These are phyloP conservation scores for Phanerotoma sp. DNA, from an alignment of 2,888 invertebrate genomes.

Conservation along the genomic window DNA sequence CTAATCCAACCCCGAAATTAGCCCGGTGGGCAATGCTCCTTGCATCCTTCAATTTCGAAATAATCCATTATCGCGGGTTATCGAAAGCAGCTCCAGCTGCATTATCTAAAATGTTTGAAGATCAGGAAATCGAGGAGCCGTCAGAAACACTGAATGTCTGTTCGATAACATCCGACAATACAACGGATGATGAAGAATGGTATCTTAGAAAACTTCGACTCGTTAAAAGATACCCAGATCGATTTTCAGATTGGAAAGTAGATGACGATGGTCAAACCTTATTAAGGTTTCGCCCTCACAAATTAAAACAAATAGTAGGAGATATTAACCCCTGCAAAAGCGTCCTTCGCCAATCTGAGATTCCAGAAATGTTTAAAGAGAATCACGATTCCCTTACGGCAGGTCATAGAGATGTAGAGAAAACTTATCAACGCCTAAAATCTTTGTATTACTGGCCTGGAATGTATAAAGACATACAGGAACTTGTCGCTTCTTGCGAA, in stretches of 20 bases:
- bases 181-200: slow-evolving; percentile 22
- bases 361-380: background rate
- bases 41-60: background rate
- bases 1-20: slow-evolving; percentile 5
- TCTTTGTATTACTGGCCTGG: slow-evolving; percentile 23
- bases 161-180: background rate
- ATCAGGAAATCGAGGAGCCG: background rate
- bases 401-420: slow-evolving; percentile 7
- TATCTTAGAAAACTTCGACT: slow-evolving; percentile 15
- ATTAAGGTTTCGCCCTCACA: background rate
- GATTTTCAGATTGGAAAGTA: slow-evolving; percentile 12
- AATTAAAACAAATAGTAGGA: background rate
- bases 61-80: background rate
- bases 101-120: background rate
- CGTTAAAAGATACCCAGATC: background rate
- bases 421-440: slow-evolving; percentile 17
- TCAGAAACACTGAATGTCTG: background rate
- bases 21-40: background rate
- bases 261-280: background rate
- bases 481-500: no score
- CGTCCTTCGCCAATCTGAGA: background rate
- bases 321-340: background rate
- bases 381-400: slow-evolving; percentile 1
- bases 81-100: background rate
- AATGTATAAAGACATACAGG: slow-evolving; percentile 17